Evolutionary conservation across 2,888 invertebrate genomes (phyloP).

Genomic region (Mycogona germanica): DNA sequence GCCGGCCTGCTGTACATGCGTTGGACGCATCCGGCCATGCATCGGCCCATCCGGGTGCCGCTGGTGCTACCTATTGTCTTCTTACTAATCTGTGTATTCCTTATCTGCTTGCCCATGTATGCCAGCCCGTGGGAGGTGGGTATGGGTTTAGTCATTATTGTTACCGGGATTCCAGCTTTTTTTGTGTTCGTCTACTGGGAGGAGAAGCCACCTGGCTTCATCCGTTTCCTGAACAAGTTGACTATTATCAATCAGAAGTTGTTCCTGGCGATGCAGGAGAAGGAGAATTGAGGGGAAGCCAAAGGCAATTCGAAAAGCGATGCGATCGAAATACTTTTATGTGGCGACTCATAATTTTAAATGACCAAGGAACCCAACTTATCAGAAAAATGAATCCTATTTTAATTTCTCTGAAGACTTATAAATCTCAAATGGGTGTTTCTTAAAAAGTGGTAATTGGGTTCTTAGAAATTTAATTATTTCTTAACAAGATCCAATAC

Average conservation of each 20-base stretch:
- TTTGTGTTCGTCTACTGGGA: conserved; percentile 54
- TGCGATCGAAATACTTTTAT: no score
- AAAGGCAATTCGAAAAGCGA: no score
- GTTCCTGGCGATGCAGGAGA: conserved; percentile 41
- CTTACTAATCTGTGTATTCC: conserved; percentile 59
- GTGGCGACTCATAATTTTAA: no score
- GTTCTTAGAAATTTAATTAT: no score
- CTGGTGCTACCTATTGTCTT: conserved; percentile 62
- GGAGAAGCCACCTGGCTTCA: conserved; percentile 49
- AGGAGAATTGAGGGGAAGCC: background rate
- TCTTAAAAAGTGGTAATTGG: no score
- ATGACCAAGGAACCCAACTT: no score
- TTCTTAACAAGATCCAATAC: no score
- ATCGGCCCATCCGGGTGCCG: conserved; percentile 63
- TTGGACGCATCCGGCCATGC: conserved; percentile 61
- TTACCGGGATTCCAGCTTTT: conserved; percentile 74
- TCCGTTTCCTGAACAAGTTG: conserved; percentile 47
- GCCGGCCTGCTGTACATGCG: conserved; percentile 72
- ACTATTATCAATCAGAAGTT: conserved; percentile 55
- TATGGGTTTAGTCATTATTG: conserved; percentile 61
- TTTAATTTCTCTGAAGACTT: no score
- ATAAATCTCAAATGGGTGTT: no score
- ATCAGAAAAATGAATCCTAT: no score
- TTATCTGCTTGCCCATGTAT: conserved; percentile 63
- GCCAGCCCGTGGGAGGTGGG: conserved; percentile 67